phyloP scores from a whole-genome alignment of 2,888 invertebrate species.

The Tipula confusa region DNA sequence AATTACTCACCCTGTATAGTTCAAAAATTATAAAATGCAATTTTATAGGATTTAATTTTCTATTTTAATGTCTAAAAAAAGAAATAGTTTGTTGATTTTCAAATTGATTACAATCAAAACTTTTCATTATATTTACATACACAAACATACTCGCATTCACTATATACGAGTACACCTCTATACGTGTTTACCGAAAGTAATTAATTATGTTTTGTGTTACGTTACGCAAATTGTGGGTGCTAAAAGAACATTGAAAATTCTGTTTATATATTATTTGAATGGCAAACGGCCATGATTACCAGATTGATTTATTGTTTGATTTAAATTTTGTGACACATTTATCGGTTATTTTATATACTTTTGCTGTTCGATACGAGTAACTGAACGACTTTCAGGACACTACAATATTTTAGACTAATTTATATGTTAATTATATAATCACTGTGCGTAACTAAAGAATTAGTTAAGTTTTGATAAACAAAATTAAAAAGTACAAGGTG shows the following conservation, averaged over 20 bases:
- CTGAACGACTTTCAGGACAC: neutral
- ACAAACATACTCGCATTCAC: too few relatives aligned
- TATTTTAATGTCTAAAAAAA: neutral
- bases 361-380: neutral
- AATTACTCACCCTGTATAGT: too few relatives aligned
- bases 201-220: neutral
- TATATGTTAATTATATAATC: conserved; percentile 14
- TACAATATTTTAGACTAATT: neutral
- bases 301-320: neutral
- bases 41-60: neutral
- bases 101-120: neutral
- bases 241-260: conserved; percentile 16
- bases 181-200: neutral
- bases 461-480: neutral
- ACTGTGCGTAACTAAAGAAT: conserved; percentile 12
- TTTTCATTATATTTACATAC: neutral
- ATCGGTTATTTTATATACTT: neutral
- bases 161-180: neutral
- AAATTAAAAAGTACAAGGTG: neutral
- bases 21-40: neutral
- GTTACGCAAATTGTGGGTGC: conserved; percentile 20
- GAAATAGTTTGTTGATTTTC: conserved; percentile 9
- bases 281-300: neutral
- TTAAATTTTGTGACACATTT: conserved; percentile 12
- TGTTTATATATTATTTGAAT: neutral